phyloP scores from a whole-genome alignment of 2,797 vertebrate genomes.

The Pitangus sulphuratus region DNA sequence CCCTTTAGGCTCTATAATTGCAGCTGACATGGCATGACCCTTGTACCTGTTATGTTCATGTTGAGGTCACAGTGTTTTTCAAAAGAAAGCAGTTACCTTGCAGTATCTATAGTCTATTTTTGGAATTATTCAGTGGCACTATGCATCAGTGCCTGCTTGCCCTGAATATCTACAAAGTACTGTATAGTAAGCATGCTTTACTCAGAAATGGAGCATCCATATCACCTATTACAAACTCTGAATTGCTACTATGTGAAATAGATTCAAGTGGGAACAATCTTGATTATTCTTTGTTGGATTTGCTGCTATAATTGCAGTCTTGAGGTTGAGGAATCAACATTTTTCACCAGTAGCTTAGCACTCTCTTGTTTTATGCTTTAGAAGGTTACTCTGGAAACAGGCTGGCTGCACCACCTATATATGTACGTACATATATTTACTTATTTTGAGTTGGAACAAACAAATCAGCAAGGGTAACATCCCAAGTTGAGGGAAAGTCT shows the following conservation, averaged over 20 bases:
- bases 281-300: background rate
- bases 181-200: background rate
- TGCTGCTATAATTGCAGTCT: background rate
- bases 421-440: background rate
- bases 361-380: background rate
- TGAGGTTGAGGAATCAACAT: background rate
- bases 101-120: background rate
- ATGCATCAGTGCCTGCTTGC: background rate
- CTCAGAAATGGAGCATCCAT: background rate
- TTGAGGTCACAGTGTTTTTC: background rate
- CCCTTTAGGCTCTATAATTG: background rate
- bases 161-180: background rate
- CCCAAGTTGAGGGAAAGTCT: background rate
- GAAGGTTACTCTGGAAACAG: slow-evolving; percentile 29
- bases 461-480: background rate
- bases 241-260: background rate
- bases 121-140: background rate
- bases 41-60: background rate
- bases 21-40: background rate
- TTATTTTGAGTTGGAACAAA: background rate
- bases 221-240: background rate
- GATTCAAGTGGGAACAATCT: background rate
- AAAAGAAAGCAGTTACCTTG: slow-evolving; percentile 11
- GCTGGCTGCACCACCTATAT: background rate
- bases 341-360: background rate